Conservation (phyloP, 1,140 invertebrate genomes). For the Potamilus streckersoni region DNA sequence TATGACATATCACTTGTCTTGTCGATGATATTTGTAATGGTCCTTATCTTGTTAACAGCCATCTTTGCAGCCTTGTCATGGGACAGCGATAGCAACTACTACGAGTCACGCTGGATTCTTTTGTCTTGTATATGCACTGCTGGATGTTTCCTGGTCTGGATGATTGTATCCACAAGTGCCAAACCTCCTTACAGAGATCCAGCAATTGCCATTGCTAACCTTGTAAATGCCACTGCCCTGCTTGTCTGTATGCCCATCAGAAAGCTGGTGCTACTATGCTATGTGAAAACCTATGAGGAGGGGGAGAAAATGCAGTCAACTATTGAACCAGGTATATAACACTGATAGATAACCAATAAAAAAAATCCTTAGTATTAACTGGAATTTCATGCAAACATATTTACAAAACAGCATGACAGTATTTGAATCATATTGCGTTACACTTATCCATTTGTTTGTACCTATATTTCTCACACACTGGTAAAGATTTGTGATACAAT, state of each 20-base stretch:
- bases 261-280: constrained; percentile 62
- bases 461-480: no score
- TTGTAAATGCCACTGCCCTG: constrained; percentile 64
- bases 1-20: constrained; percentile 69
- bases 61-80: constrained; percentile 68
- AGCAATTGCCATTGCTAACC: constrained; percentile 65
- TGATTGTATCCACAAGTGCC: constrained; percentile 66
- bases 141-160: constrained; percentile 69
- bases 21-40: constrained; percentile 69
- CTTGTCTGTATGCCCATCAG: constrained; percentile 64
- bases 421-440: background rate
- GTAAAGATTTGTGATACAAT: no score
- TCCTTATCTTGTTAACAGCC: constrained; percentile 66
- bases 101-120: constrained; percentile 70
- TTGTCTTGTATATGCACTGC: constrained; percentile 58
- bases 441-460: no score
- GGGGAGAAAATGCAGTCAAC: constrained; percentile 23
- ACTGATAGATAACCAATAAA: background rate
- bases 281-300: constrained; percentile 39
- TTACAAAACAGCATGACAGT: background rate
- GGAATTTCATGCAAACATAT: background rate
- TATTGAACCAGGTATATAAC: constrained; percentile 26
- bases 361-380: background rate
- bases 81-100: constrained; percentile 64
- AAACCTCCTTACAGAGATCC: constrained; percentile 56